These are phyloP conservation scores for Scleropages formosus DNA, from an alignment of 2,797 vertebrate genomes.

Conservation along the genomic window DNA sequence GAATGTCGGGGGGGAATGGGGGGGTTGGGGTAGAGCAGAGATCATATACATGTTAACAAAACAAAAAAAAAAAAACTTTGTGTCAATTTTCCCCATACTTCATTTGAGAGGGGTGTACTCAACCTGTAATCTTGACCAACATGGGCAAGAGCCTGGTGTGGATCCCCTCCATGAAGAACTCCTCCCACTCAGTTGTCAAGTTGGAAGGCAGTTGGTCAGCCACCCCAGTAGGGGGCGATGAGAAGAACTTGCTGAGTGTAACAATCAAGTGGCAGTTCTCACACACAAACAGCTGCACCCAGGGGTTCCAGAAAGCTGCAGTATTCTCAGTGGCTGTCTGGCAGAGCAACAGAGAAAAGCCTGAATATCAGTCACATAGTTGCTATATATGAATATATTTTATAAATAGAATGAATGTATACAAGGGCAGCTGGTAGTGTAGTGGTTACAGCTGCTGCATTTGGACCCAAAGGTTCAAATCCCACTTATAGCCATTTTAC, in stretches of 20 bases:
- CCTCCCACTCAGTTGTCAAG: conserved; percentile 83
- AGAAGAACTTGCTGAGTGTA: conserved; percentile 78
- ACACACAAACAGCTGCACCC: conserved; percentile 86
- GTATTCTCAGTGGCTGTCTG: conserved; percentile 81
- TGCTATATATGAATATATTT: conserved; percentile 17
- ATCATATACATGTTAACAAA: background rate
- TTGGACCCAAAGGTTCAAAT: too few relatives aligned
- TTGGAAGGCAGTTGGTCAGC: conserved; percentile 75
- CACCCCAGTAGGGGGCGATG: conserved; percentile 59
- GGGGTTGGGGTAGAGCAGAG: too few relatives aligned
- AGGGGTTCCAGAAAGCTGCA: conserved; percentile 72
- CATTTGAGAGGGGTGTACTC: background rate
- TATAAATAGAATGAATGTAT: background rate
- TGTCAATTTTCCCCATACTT: background rate
- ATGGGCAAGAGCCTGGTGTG: conserved; percentile 84
- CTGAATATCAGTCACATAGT: conserved; percentile 6
- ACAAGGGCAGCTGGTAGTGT: too few relatives aligned
- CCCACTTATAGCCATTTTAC: too few relatives aligned
- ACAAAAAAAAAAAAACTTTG: background rate
- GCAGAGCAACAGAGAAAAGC: background rate
- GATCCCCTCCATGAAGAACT: conserved; percentile 91
- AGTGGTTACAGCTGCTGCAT: too few relatives aligned
- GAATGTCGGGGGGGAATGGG: background rate
- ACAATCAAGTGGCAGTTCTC: conserved; percentile 79
- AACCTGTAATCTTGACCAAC: conserved; percentile 82